Conservation (phyloP, 2,113 vertebrate genomes). For the Leptobrachium ailaonicum region DNA sequence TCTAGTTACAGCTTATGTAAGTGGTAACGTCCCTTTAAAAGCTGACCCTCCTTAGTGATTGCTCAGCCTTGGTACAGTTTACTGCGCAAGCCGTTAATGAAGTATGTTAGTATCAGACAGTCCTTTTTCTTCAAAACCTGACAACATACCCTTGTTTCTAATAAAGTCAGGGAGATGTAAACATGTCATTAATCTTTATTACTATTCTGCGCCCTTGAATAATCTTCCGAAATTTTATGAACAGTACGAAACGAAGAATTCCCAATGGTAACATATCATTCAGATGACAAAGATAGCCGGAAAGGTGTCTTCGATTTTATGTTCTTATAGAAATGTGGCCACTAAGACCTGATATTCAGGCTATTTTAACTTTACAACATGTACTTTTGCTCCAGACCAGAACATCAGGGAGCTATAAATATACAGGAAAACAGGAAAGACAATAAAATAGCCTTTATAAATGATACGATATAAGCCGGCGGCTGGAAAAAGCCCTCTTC, state of each 20-base stretch:
- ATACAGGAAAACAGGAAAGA: background rate
- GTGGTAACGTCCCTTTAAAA: too few species aligned
- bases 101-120: too few species aligned
- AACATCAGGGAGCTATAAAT: background rate
- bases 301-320: slow-evolving; percentile 1
- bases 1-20: too few species aligned
- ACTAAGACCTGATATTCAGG: background rate
- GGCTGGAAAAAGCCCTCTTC: too few species aligned
- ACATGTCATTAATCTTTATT: background rate
- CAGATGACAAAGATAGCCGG: background rate
- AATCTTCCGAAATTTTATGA: background rate
- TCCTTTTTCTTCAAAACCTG: too few species aligned
- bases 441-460: too few species aligned
- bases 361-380: slow-evolving; percentile 5
- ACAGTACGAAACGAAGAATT: background rate
- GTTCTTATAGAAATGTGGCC: background rate
- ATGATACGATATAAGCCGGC: too few species aligned
- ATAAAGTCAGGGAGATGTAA: background rate
- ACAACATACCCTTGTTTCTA: too few species aligned
- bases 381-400: background rate
- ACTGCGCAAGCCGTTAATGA: too few species aligned
- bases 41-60: too few species aligned
- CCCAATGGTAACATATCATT: background rate
- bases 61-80: too few species aligned
- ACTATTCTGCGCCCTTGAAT: background rate